A percentile compares a stretch with the other conserved stretches of the same genome.
These are phyloP conservation scores for Drosophila fuyamai DNA, from an alignment of 1,140 invertebrate species.

Conservation along the genomic window DNA sequence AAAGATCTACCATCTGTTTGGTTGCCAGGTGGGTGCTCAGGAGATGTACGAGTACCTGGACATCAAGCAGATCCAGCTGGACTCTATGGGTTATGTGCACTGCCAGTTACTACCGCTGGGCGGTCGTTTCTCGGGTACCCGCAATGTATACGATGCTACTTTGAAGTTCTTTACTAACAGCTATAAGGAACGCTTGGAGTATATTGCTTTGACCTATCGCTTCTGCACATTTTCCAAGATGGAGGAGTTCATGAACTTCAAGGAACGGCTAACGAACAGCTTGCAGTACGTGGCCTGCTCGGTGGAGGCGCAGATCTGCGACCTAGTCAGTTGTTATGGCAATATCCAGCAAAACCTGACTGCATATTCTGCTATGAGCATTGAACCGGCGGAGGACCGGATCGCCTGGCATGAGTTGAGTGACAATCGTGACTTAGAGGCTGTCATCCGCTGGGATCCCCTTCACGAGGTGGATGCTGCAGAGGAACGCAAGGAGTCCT, in stretches of 20 bases:
- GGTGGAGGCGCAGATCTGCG: constrained; percentile 92
- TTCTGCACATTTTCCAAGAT: constrained; percentile 97
- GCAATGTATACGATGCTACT: constrained; percentile 88
- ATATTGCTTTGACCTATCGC: constrained; percentile 96
- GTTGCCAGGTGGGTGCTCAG: constrained; percentile 89
- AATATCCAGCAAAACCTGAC: constrained; percentile 73
- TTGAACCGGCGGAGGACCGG: constrained; percentile 85
- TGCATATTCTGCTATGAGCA: constrained; percentile 82
- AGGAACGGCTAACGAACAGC: constrained; percentile 92
- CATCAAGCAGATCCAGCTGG: constrained; percentile 97
- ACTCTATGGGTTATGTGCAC: constrained; percentile 95
- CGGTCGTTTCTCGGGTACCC: constrained; percentile 89
- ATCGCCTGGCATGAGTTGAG: constrained; percentile 85
- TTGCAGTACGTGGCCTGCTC: constrained; percentile 91
- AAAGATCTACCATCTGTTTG: constrained; percentile 90
- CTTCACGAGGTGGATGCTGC: constrained; percentile 67
- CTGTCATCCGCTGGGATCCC: constrained; percentile 87
- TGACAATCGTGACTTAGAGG: constrained; percentile 87
- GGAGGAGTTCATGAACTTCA: constrained; percentile 94
- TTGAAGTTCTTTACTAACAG: constrained; percentile 94
- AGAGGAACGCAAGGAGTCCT: constrained; percentile 74
- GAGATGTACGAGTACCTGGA: constrained; percentile 90
- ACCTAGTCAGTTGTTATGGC: constrained; percentile 87
- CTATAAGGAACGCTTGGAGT: constrained; percentile 95
- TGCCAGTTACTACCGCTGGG: constrained; percentile 89